Base-by-base conservation (phyloP, 1,140 invertebrate genomes). In the Dreissena polymorpha region DNA sequence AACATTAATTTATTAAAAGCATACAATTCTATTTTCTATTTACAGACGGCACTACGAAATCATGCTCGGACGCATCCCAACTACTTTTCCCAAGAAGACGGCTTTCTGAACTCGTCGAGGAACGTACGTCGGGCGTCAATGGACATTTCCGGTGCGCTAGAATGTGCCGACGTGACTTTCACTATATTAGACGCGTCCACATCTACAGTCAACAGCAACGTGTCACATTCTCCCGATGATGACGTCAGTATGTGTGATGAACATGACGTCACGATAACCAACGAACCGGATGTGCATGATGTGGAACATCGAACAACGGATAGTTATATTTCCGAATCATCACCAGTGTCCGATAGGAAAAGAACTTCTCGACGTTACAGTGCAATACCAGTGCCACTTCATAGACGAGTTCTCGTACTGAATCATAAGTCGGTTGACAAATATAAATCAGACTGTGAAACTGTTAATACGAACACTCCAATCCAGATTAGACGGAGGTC, bases 11-110 rank as follows among this genome's bases (percentile, higher is more conserved):
- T n/a, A n/a, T n/a, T n/a, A n/a, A n/a, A n/a, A n/a, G n/a, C n/a
- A n/a, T n/a, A n/a, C n/a, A n/a, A n/a, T n/a, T n/a, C 2, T 76
- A 49, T 50, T 16, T 21, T 51, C 25, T 14, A 25, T 60, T 51
- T 79, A 27, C 67, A 79, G 76, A 79, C 64, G 55, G 68, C 64
- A 13, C 50, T 79, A 18, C 50, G 76, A 49, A 79, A 79, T 70
- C 76, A 79, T 50, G 65, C 25, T 5, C 53, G 76, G 55, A 79
- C 67, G n/a, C 76, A 79, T 60, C 53, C 67, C 3, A 23, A 10
- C 10, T 71, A 27, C 29, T 71, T 69, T 21, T 49, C 8, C 14
- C 6, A 10, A 16, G 12, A 69, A 29, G 53, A 49, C 13, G 53
- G 57, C n/a, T 27, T 23, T 13, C 8, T 51, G 49, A 10, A 23